A percentile compares a stretch with the other conserved stretches of the same genome.
Conservation (phyloP, 1,140 invertebrate genomes). For the Euura lappo region DNA sequence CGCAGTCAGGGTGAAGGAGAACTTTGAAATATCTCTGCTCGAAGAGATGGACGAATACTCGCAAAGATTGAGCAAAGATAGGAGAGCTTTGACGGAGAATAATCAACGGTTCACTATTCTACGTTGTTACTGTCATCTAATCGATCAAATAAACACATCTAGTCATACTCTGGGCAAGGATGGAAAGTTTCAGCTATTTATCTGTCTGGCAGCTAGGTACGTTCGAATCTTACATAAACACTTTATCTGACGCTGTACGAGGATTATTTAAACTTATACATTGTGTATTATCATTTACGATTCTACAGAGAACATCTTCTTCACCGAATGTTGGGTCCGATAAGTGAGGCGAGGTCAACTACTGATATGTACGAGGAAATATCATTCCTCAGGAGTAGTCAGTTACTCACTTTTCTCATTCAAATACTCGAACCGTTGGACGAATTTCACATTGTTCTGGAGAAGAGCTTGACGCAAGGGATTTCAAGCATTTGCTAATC, state of each 20-base stretch:
- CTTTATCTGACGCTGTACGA: background rate
- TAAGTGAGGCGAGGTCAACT: conserved; percentile 86
- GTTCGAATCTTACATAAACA: background rate
- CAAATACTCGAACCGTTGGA: conserved; percentile 92
- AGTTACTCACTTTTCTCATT: conserved; percentile 85
- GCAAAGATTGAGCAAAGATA: conserved; percentile 49
- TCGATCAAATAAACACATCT: conserved; percentile 84
- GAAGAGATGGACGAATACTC: conserved; percentile 64
- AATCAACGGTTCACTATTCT: conserved; percentile 72
- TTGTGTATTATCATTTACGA: conserved; percentile 16
- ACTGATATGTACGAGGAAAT: conserved; percentile 95
- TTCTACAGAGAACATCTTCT: conserved; percentile 86
- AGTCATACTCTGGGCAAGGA: conserved; percentile 93
- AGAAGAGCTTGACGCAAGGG: conserved; percentile 93
- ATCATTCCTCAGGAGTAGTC: conserved; percentile 88
- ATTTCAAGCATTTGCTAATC: conserved; percentile 69
- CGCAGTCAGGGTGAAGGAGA: conserved; percentile 83
- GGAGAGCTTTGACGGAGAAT: conserved; percentile 47
- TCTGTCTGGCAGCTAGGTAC: conserved; percentile 75
- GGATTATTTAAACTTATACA: background rate
- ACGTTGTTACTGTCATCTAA: conserved; percentile 78
- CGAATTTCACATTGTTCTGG: conserved; percentile 91
- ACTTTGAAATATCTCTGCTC: conserved; percentile 78
- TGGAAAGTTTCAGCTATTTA: conserved; percentile 96
- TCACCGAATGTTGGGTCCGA: conserved; percentile 85